Conservation (phyloP, 2,797 vertebrate genomes). For the Sebastes umbrosus region DNA sequence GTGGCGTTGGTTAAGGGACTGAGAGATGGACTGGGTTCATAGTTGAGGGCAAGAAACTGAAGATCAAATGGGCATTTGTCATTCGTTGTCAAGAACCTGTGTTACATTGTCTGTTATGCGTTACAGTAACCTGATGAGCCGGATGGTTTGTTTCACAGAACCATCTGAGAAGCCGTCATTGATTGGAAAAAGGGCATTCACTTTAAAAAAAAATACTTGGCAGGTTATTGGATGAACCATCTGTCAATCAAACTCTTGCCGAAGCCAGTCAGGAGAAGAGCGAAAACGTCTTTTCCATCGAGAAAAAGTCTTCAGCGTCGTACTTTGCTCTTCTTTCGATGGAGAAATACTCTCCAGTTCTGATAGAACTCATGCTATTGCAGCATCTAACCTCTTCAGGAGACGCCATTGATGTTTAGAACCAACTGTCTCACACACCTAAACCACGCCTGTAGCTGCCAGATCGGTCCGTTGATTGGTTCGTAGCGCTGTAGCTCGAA, state of each 20-base stretch:
- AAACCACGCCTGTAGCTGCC: neutral
- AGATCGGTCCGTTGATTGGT: neutral
- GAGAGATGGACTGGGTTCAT: neutral
- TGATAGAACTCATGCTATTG: fast-evolving
- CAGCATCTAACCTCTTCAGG: too few relatives aligned
- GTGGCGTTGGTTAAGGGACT: neutral
- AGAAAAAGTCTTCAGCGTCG: fast-evolving
- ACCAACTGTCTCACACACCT: too few relatives aligned
- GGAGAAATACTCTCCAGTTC: neutral
- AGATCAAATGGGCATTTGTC: neutral
- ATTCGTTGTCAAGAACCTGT: neutral
- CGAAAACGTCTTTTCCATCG: neutral
- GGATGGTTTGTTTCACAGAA: too few relatives aligned
- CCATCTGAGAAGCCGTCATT: too few relatives aligned
- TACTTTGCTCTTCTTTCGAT: neutral
- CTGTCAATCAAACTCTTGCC: too few relatives aligned
- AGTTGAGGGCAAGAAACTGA: neutral
- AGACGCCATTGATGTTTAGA: too few relatives aligned
- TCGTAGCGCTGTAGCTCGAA: neutral
- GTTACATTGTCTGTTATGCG: neutral
- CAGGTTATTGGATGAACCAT: too few relatives aligned
- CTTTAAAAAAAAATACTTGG: too few relatives aligned
- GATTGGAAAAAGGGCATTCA: too few relatives aligned
- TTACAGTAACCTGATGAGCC: too few relatives aligned
- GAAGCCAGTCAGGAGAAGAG: neutral